phyloP scores from a whole-genome alignment of 2,888 invertebrate genomes.

The Achlya flavicornis region DNA sequence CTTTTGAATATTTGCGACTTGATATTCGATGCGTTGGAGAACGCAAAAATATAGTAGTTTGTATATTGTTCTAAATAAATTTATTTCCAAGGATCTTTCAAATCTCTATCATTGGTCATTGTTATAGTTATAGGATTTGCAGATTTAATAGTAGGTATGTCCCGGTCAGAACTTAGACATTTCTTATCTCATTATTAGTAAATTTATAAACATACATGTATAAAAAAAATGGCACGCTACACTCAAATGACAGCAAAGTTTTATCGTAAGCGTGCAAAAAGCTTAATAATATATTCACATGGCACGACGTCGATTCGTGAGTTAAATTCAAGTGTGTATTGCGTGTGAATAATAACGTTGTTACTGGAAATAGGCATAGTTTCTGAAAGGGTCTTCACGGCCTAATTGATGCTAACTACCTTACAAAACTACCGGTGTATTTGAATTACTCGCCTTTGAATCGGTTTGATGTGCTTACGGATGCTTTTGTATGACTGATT shows the following conservation, averaged over 20 bases:
- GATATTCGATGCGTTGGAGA: not conserved
- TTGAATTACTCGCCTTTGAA: slow-evolving; percentile 17
- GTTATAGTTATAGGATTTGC: no score
- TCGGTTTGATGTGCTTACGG: slow-evolving; percentile 19
- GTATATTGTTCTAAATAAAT: no score
- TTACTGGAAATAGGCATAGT: slow-evolving; percentile 24
- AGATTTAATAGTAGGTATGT: no score
- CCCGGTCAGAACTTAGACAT: no score
- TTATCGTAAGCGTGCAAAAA: not conserved
- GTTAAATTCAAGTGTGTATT: slow-evolving; percentile 15
- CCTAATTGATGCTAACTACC: slow-evolving; percentile 33
- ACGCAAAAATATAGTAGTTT: not conserved
- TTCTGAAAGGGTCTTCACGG: slow-evolving; percentile 26
- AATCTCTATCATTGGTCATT: no score
- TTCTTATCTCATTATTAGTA: no score
- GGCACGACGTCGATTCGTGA: slow-evolving; percentile 4
- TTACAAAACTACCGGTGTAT: slow-evolving; percentile 19
- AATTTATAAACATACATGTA: no score
- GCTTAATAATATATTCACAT: not conserved
- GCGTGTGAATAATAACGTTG: slow-evolving; percentile 34
- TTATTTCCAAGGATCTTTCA: no score
- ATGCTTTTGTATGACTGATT: not conserved
- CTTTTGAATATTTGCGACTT: not conserved
- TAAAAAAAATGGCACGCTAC: no score
- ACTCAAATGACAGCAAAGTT: not conserved